phyloP scores from a whole-genome alignment of 2,113 vertebrate genomes.

The Melanostigma gelatinosum region DNA sequence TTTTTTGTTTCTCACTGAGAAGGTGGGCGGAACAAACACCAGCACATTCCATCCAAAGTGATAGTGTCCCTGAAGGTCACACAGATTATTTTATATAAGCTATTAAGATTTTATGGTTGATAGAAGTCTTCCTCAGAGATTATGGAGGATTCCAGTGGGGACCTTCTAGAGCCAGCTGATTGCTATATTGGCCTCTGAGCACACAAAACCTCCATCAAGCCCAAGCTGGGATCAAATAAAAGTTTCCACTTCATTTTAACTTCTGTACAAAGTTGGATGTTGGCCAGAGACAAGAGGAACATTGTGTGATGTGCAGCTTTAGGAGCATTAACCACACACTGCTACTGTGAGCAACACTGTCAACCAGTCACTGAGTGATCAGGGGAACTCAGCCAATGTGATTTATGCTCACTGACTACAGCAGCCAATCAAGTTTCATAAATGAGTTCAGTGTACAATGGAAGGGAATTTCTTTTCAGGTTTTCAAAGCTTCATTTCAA shows the following conservation, averaged over 20 bases:
- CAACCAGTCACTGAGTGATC: background rate
- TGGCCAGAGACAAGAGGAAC: conserved; percentile 35
- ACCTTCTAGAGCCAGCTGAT: conserved; percentile 63
- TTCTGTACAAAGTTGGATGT: conserved; percentile 35
- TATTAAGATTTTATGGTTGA: conserved; percentile 72
- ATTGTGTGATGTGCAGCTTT: conserved; percentile 18
- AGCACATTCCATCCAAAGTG: conserved; percentile 1
- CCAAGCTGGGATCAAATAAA: conserved; percentile 48
- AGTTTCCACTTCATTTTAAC: conserved; percentile 59
- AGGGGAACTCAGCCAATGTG: background rate
- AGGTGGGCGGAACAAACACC: conserved; percentile 32
- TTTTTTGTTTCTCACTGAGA: background rate
- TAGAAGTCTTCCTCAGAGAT: conserved; percentile 60
- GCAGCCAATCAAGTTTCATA: background rate
- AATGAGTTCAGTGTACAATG: background rate
- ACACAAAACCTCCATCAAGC: conserved; percentile 35
- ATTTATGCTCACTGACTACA: background rate
- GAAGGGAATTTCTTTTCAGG: background rate
- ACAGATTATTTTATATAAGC: conserved; percentile 59
- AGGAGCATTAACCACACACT: background rate
- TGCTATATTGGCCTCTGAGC: conserved; percentile 47
- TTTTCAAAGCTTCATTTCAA: background rate
- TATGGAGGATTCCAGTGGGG: conserved; percentile 46
- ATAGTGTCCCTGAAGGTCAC: conserved; percentile 64
- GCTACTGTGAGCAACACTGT: background rate